A percentile compares a stretch with the other conserved stretches of the same genome.
phyloP scores from a whole-genome alignment of 1,140 invertebrate genomes.

The Chionoecetes opilio region DNA sequence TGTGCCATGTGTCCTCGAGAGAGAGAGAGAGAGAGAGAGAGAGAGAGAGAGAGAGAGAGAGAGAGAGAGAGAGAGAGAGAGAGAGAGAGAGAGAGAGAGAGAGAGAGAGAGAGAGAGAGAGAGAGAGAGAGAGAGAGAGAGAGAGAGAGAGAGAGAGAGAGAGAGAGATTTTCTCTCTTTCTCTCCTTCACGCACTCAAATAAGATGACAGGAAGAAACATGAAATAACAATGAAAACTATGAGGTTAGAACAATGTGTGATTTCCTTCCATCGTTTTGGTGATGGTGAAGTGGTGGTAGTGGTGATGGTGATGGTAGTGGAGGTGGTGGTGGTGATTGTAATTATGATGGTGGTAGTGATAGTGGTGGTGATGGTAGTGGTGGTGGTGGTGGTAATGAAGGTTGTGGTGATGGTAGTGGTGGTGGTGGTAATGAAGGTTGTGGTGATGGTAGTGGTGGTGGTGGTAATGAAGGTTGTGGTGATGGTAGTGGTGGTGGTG shows the following conservation, averaged over 20 bases:
- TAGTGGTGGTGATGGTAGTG: background rate
- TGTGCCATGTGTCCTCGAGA: too few species aligned
- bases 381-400: background rate
- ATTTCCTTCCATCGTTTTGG: background rate
- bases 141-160: too few species aligned
- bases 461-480: background rate
- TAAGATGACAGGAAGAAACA: background rate
- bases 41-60: background rate
- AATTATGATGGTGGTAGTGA: background rate
- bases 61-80: background rate
- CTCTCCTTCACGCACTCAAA: background rate
- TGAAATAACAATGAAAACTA: background rate
- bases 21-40: background rate
- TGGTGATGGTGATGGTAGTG: too few species aligned
- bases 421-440: background rate
- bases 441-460: background rate
- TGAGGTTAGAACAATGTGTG: background rate
- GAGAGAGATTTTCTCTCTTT: background rate
- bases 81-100: background rate
- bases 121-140: background rate
- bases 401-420: too few species aligned
- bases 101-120: slow-evolving; percentile 7
- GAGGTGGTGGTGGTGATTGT: too few species aligned
- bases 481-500: too few species aligned
- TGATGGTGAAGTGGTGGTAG: too few species aligned